Evolutionary conservation across 2,888 invertebrate species (phyloP).

Genomic region (Chymomyza procnemis): DNA sequence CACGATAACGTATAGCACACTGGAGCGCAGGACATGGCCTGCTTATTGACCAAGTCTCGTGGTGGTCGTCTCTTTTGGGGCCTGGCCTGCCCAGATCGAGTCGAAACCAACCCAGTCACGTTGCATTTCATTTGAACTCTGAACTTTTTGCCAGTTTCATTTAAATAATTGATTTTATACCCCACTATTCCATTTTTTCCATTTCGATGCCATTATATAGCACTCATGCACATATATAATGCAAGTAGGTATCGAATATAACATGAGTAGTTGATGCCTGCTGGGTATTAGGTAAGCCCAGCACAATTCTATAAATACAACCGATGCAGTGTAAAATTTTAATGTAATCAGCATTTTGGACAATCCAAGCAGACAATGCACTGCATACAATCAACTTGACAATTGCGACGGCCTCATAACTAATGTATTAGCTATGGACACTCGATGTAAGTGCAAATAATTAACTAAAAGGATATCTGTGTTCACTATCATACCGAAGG

Average conservation of each 20-base stretch:
- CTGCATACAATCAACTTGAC: not conserved
- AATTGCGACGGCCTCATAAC: not conserved
- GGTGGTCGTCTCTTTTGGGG: too few species aligned
- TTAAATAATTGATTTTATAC: slow-evolving; percentile 64
- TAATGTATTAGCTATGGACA: slow-evolving; percentile 18
- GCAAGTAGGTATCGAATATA: not conserved
- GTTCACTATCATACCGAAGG: not conserved
- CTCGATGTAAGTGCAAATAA: not conserved
- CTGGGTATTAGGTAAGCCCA: not conserved
- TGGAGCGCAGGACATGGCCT: too few species aligned
- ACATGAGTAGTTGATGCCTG: not conserved
- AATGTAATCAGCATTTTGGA: not conserved
- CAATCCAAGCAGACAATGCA: not conserved
- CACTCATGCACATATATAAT: not conserved
- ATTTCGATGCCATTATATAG: not conserved
- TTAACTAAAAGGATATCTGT: not conserved
- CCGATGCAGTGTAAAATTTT: not conserved
- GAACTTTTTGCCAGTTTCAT: slow-evolving; percentile 50
- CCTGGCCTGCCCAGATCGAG: not conserved
- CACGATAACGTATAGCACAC: slow-evolving; percentile 27
- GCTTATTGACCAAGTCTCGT: too few species aligned
- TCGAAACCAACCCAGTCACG: not conserved
- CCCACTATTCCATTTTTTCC: slow-evolving; percentile 8
- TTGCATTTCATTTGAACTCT: slow-evolving; percentile 44
- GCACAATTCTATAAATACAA: not conserved